Evolutionary conservation across 1,140 invertebrate species (phyloP).

Genomic region (Triops cancriformis): DNA sequence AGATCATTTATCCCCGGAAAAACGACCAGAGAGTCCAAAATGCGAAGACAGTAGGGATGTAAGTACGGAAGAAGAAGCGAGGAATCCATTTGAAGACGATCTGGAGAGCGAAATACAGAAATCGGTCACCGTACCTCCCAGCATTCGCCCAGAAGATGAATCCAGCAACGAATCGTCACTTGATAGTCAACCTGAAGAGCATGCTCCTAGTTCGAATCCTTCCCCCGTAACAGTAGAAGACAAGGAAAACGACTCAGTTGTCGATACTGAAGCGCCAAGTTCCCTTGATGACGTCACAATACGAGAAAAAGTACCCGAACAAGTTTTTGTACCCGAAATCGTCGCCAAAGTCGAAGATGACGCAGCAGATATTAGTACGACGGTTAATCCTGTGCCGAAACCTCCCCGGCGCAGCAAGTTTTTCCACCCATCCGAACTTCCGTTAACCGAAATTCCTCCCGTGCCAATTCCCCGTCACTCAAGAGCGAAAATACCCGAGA

Average conservation of each 20-base stretch:
- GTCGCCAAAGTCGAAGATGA: neutral
- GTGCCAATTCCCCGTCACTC: constrained; percentile 7
- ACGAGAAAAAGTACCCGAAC: neutral
- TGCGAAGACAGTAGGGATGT: neutral
- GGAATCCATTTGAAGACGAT: constrained; percentile 16
- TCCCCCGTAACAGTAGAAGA: neutral
- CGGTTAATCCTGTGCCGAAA: neutral
- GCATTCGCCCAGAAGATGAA: neutral
- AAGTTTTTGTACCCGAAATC: neutral
- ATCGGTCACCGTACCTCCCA: neutral
- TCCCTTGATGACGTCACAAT: neutral
- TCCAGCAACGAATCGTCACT: neutral
- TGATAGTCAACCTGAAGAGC: neutral
- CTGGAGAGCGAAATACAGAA: neutral
- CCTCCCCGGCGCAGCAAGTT: neutral
- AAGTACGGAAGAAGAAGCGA: neutral
- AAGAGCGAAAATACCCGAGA: neutral
- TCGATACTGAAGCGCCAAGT: neutral
- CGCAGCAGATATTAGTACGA: neutral
- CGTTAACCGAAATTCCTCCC: neutral
- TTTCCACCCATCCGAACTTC: neutral
- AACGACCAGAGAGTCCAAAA: neutral
- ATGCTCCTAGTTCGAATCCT: neutral
- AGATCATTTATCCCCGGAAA: neutral
- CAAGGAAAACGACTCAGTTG: neutral